Base-by-base conservation (phyloP, 2,888 invertebrate species). In the Branchellion lobata region DNA sequence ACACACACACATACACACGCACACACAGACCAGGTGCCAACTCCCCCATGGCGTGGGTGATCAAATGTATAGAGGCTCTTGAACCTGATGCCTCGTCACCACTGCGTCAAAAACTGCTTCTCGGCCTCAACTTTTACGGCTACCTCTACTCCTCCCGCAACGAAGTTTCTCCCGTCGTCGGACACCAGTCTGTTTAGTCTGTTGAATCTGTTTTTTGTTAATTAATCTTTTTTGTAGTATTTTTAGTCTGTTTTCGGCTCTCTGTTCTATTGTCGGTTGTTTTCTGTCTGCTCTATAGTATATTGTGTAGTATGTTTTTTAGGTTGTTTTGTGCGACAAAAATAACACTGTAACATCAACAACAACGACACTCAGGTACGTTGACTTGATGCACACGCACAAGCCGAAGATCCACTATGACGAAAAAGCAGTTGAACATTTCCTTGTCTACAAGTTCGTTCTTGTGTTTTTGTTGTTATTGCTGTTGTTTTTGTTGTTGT, bases 101-200 rank as follows among this genome's bases (percentile, higher is more conserved):
- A 1, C 91, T 91, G 84, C 89, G 93, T 68, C 88, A 90, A 2
- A 94, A 96, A 88, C 92, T 96, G 81, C 89, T 96, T 21, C 88
- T 95, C 82, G 96, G 96, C 0, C 87, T 96, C 5, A 97, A 96
- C 87, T 95, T 96, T 88, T 97, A 96, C 88, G 96, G 96, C 0
- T 93, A 94, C 86, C 93, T 93, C 83, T 96, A 93, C 84, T 92
- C 92, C 0, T 90, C 92, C 0, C 95, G 93, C 1, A 94, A 93
- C 1, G 92, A 92, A 0, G 5, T 57, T n/a, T 24, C 24, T 5
- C 91, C 95, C 0, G 92, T 96, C 80, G 89, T 95, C 18, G 93
- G 92, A 1, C 90, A 90, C 3, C 92, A 93, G 85, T 95, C 92
- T 86, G 87, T 82, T 27, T 2, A 21, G 11, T 2, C 14, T 40